Evolutionary conservation across 2,113 vertebrate genomes (phyloP).

Genomic region (Jaculus jaculus): DNA sequence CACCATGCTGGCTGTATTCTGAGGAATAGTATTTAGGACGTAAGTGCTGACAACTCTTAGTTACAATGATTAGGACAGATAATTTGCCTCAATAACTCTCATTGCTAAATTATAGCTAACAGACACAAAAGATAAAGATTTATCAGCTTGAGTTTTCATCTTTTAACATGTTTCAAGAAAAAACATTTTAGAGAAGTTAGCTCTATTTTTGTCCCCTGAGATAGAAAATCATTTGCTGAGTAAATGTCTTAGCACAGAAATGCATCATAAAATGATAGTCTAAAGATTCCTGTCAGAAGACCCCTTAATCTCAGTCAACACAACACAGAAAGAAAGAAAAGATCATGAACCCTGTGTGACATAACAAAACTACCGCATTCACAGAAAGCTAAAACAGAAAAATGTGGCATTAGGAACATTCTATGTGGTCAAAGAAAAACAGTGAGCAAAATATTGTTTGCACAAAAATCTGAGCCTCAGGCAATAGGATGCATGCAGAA

Average conservation of each 20-base stretch:
- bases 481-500: not conserved
- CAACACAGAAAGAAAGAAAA: slow-evolving; percentile 48
- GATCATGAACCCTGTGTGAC: slow-evolving; percentile 31
- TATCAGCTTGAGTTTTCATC: slow-evolving; percentile 48
- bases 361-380: slow-evolving; percentile 45
- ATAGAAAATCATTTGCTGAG: slow-evolving; percentile 28
- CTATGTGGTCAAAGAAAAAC: not conserved
- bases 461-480: not conserved
- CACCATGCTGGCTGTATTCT: not conserved
- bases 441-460: not conserved
- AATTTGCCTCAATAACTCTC: slow-evolving; percentile 10
- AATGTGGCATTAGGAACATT: not conserved
- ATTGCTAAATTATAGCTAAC: slow-evolving; percentile 36
- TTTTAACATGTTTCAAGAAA: slow-evolving; percentile 46
- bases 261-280: slow-evolving; percentile 57
- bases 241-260: slow-evolving; percentile 55
- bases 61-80: not conserved
- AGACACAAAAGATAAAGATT: slow-evolving; percentile 39
- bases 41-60: slow-evolving; percentile 2
- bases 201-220: slow-evolving; percentile 30
- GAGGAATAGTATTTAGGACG: slow-evolving; percentile 23
- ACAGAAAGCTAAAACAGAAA: slow-evolving; percentile 3
- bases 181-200: slow-evolving; percentile 50
- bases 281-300: slow-evolving; percentile 45
- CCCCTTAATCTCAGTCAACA: slow-evolving; percentile 32